Evolutionary conservation across 2,888 invertebrate genomes (phyloP).

Genomic region (Nephrotoma flavescens): DNA sequence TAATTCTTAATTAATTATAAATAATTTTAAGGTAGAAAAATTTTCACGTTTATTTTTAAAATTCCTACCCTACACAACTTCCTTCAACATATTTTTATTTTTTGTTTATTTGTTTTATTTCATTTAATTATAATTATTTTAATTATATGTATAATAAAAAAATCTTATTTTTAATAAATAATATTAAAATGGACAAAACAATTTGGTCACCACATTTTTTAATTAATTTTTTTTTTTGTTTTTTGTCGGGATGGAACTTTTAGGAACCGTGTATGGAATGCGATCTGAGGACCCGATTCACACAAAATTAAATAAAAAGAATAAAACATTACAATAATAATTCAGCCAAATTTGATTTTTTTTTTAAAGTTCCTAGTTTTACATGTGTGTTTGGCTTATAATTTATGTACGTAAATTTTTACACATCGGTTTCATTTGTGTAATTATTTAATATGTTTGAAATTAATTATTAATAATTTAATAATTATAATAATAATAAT

Average conservation of each 20-base stretch:
- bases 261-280: not conserved
- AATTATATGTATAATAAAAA: not conserved
- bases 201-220: not conserved
- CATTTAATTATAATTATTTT: not conserved
- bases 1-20: not conserved
- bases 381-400: not conserved
- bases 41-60: not conserved
- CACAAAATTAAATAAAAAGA: not conserved
- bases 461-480: not conserved
- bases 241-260: not conserved
- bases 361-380: not conserved
- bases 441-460: not conserved
- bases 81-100: not conserved
- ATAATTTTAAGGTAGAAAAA: not conserved
- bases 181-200: not conserved
- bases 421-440: not conserved
- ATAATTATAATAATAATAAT: not conserved
- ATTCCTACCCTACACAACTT: not conserved
- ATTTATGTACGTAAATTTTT: not conserved
- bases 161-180: not conserved
- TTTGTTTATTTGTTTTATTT: not conserved
- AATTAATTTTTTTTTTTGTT: not conserved
- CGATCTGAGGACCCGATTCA: not conserved
- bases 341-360: not conserved
- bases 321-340: not conserved